Percentiles rank a stretch among this genome's conserved stretches.
These are phyloP conservation scores for Cliona cf. orientalis DNA, from an alignment of 37 sponge, comb jelly and placozoan species.

Conservation along the genomic window DNA sequence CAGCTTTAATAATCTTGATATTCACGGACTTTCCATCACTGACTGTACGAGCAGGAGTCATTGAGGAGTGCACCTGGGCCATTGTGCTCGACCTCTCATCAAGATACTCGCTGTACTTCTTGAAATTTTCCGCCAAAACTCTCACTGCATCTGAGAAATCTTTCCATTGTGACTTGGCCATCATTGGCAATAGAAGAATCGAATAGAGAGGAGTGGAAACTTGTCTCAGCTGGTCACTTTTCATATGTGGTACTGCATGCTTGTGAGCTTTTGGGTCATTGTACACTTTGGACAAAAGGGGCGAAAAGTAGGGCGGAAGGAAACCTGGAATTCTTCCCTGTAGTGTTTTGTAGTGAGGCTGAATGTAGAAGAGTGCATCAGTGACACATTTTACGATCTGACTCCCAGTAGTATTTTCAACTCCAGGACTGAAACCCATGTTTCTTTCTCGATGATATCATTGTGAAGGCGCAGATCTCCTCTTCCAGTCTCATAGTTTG, in stretches of 20 bases:
- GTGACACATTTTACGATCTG: background rate
- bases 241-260: background rate
- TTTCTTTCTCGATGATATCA: background rate
- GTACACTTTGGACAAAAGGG: background rate
- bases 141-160: background rate
- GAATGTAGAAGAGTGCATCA: background rate
- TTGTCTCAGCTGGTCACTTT: background rate
- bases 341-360: background rate
- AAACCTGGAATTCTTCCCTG: background rate
- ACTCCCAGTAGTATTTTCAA: constrained; percentile 3
- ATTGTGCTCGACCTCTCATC: background rate
- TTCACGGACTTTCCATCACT: background rate
- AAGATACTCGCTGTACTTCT: background rate
- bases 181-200: background rate
- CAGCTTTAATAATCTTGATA: background rate
- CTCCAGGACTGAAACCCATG: background rate
- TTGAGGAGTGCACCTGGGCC: background rate
- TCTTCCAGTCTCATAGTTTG: constrained; percentile 1
- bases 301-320: background rate
- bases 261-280: constrained; percentile 1
- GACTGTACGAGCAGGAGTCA: background rate
- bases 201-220: background rate
- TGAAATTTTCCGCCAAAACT: background rate
- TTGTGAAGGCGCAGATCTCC: constrained; percentile 1
- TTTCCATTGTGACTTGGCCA: background rate